These are phyloP conservation scores for Sprattus sprattus DNA, from an alignment of 2,113 vertebrate genomes.

Conservation along the genomic window DNA sequence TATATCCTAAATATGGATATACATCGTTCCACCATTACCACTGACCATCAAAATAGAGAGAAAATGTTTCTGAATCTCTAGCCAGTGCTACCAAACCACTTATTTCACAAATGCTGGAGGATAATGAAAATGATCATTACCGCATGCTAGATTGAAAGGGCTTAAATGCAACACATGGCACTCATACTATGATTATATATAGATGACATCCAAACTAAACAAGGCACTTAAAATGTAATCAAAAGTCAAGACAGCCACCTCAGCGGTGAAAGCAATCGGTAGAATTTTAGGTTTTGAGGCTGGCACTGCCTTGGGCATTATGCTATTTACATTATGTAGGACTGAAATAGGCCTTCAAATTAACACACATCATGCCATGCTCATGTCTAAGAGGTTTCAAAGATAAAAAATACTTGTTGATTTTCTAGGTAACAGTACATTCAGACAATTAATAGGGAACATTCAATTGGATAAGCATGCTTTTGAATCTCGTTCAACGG, in stretches of 20 bases:
- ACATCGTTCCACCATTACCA: too few species aligned
- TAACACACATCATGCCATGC: not conserved
- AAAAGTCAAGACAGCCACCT: not conserved
- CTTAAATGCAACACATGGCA: not conserved
- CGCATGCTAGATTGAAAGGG: not conserved
- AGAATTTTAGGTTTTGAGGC: not conserved
- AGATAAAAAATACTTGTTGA: not conserved
- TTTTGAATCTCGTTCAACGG: not conserved
- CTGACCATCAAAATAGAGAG: too few species aligned
- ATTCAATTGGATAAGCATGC: conserved; percentile 13
- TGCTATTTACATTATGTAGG: not conserved
- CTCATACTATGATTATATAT: not conserved
- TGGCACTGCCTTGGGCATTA: not conserved
- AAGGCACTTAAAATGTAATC: not conserved
- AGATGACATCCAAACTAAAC: not conserved
- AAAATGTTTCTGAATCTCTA: too few species aligned
- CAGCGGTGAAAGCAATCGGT: not conserved
- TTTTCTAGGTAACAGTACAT: not conserved
- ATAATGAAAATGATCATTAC: not conserved
- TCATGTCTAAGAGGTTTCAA: not conserved
- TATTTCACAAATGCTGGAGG: too few species aligned
- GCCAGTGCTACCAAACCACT: too few species aligned
- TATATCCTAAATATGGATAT: too few species aligned
- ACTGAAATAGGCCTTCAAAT: not conserved
- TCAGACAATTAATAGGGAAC: conserved; percentile 16